Evolutionary conservation across 2,113 vertebrate species (phyloP).

Genomic region (Zosterops japonicus): DNA sequence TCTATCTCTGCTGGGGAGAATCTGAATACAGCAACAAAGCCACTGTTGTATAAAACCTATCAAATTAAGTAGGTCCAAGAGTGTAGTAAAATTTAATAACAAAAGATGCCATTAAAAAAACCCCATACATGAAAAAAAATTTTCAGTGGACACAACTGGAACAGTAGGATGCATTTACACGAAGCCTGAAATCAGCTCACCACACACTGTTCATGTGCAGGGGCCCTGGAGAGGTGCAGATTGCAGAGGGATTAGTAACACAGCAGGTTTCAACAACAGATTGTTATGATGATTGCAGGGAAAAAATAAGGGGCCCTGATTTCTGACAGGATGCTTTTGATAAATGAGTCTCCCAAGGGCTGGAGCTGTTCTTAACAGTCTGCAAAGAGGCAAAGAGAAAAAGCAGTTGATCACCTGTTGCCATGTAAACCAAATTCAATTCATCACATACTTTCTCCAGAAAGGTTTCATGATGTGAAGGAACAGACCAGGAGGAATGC

Average conservation of each 20-base stretch:
- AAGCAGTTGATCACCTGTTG: slow-evolving; percentile 24
- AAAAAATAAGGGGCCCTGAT: neutral
- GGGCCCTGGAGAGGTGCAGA: neutral
- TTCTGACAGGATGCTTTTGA: neutral
- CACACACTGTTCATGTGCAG: neutral
- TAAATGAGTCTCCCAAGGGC: neutral
- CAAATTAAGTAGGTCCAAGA: neutral
- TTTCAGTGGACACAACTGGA: neutral
- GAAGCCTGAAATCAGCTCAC: neutral
- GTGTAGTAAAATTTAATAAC: neutral
- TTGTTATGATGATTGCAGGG: neutral
- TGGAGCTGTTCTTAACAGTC: neutral
- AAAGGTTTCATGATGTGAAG: neutral
- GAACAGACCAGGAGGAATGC: neutral
- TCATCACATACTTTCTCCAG: neutral
- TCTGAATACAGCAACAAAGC: neutral
- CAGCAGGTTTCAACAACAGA: neutral
- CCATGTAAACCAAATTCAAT: slow-evolving; percentile 23
- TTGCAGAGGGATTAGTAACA: slow-evolving; percentile 9
- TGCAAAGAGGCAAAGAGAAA: neutral
- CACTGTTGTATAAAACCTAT: neutral
- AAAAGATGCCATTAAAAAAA: neutral
- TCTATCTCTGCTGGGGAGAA: neutral
- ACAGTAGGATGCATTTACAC: neutral
- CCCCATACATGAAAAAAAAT: neutral